Base-by-base conservation (phyloP, 37 sponge, comb jelly and placozoan species). In the Bolinopsis microptera region DNA sequence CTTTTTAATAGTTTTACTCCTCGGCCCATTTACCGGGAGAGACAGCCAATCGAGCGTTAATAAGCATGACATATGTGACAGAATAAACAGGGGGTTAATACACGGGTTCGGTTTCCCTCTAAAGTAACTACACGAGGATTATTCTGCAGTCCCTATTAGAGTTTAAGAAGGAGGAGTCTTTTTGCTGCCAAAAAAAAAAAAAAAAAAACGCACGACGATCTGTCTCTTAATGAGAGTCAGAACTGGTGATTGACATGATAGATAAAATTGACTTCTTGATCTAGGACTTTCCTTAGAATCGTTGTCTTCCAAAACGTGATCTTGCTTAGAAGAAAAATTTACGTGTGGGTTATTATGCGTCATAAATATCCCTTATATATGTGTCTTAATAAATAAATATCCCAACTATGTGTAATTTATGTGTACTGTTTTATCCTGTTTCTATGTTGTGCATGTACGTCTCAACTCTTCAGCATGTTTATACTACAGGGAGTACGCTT, bases 61-160 rank as follows among this genome's bases (percentile, higher is more conserved):
- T 35, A 28, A 77, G 80, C 35, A 77, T 77, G 80, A 77, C 80
- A 1, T 77, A 77, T 77, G 80, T 77, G 80, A 36, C 32, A n/a
- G n/a, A 32, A 31, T 34, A 31, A 77, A 77, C 80, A 31, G 32
- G 80, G 80, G n/a, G n/a, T n/a, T n/a, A 18, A 5, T 48, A 48
- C 13, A 48, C 61, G 61, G 61, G 61, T 48, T 48, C 61, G n/a
- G n/a, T n/a, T n/a, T n/a, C n/a, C n/a, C n/a, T n/a, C n/a, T n/a
- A 18, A 48, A 48, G 13, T 5, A 48, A 13, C 61, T 13, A 48
- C n/a, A 48, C 61, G 5, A 13, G 13, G 5, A 13, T n/a, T n/a
- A 48, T 48, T 13, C 9, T 18, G 61, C 61, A 5, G 61, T 5
- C 13, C 61, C 61, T n/a, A n/a, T n/a, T 48, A n/a, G n/a, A n/a